Base-by-base conservation (phyloP, 2,113 vertebrate species). In the Theristicus caerulescens region DNA sequence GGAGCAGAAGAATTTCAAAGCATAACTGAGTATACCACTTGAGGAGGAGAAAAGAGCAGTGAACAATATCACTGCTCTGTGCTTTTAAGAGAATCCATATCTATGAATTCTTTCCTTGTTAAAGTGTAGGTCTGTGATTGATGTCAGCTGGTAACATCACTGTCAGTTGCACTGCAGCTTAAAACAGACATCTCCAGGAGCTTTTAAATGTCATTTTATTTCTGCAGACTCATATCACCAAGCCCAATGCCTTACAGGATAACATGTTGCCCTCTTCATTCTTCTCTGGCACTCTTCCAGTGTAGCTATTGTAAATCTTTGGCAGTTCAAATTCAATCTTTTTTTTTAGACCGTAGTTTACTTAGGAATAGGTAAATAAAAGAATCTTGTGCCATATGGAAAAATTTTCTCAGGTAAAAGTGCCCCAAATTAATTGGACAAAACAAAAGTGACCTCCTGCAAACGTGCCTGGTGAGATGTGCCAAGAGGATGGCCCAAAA, bases 151-250 rank as follows among this genome's bases (percentile, higher is more conserved):
- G 55, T 93, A 82, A 81, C 49, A 78, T 84, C 79, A 16, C 62
- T 88, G 40, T n/a, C 88, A 91, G 18, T 59, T 67, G 62, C 64
- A 73, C 32, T 88, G 67, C 71, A 79, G 65, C 80, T 90, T 55
- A 22, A 86, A 94, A 15, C 78, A 91, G 80, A 91, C 40, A 66
- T 90, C 84, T 93, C 40, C 74, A 47, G 78, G 58, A 95, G 57
- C 46, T 88, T 95, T 96, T 71, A 66, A 86, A 93, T 82, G 93
- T 70, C 32, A 54, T 62, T 71, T 89, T 49, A 44, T 91, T 92
- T 90, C 74, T 86, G 83, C 65, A 72, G 59, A 90, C 61, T 88
- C 59, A 44, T 61, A 61, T 66, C 57, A 54, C 1, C 6, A 77
- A 94, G 44, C 36, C 42, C 69, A 65, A 10, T 79, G 55, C 76